Evolutionary conservation across 2,113 vertebrate genomes (phyloP), one percentile per base, ranked within the genome.

Genomic region (Archocentrus centrarchus): DNA sequence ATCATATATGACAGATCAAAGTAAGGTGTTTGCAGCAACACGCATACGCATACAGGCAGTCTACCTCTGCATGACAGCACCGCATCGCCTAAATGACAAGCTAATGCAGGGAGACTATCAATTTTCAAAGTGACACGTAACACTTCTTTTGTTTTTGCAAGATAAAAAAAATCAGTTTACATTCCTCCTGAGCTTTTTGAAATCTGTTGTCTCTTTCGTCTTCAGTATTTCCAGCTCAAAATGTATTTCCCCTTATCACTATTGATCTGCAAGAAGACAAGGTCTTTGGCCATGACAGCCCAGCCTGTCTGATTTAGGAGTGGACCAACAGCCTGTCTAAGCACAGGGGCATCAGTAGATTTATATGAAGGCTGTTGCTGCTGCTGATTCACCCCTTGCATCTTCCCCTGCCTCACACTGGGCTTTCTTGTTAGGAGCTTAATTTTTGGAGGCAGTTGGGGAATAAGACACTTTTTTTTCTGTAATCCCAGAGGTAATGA

Each of bases 251-350:
- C 41, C 63, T 91, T 84, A 91, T 92, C 87, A 81, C 84, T 90
- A 93, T 89, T 91, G 92, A 94, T 93, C 90, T 89, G 83, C 61
- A 59, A 82, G 77, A 84, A 88, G 88, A 87, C 90, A 87, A 86
- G 87, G 86, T 92, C 88, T 91, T 75, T 59, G 83, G 63, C 37
- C n/a, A 7, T 83, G 90, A 83, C 88, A 91, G 88, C 32, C 70
- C 64, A 80, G 91, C 63, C 87, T 78, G 47, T 89, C 86, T 92
- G 88, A 93, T 93, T 93, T 93, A 90, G 57, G 81, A 83, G 75
- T 44, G 63, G 84, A 86, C 86, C 87, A 89, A 86, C 89, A 90
- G 84, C 79, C 75, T 88, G 92, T 90, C 88, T 83, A 79, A 81
- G 82, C 78, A 41, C 66, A 60, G 83, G 60, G 75, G 81, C 68